A percentile compares a stretch with the other conserved stretches of the same genome.
Conservation (phyloP, 1,140 invertebrate genomes). For the Cydia splendana region DNA sequence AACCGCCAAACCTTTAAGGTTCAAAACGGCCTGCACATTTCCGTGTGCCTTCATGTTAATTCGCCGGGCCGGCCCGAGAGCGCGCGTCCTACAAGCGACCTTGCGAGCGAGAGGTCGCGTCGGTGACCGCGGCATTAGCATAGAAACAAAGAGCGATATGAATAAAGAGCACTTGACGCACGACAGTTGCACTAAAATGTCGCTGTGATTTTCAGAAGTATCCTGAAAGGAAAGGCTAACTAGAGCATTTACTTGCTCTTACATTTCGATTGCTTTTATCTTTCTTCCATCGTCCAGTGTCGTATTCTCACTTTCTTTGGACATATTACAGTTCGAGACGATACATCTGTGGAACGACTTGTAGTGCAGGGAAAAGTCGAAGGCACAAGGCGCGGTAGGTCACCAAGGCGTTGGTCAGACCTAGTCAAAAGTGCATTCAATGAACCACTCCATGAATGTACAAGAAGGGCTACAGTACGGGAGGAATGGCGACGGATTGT, state of each 20-base stretch:
- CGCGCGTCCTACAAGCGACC: slow-evolving; percentile 72
- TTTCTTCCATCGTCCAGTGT: too few relatives aligned
- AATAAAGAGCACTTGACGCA: slow-evolving; percentile 71
- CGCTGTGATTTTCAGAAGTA: slow-evolving; percentile 40
- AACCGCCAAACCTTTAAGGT: slow-evolving; percentile 35
- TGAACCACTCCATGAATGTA: too few relatives aligned
- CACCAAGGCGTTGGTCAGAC: too few relatives aligned
- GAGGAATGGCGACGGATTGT: too few relatives aligned
- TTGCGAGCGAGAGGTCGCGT: slow-evolving; percentile 64
- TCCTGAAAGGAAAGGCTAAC: slow-evolving; percentile 7
- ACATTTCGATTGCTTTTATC: background rate
- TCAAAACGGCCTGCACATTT: slow-evolving; percentile 41
- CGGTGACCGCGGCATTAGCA: slow-evolving; percentile 72
- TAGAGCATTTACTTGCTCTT: background rate
- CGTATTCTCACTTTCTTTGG: too few relatives aligned
- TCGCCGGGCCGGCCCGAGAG: slow-evolving; percentile 35
- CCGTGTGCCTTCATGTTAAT: slow-evolving; percentile 41
- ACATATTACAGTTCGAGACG: too few relatives aligned
- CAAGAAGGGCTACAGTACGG: too few relatives aligned
- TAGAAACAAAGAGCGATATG: slow-evolving; percentile 70
- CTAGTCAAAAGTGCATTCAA: too few relatives aligned
- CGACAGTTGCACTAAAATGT: slow-evolving; percentile 58
- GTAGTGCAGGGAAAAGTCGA: too few relatives aligned
- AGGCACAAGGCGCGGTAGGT: too few relatives aligned
- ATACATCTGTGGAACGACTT: too few relatives aligned